Percentiles rank a stretch among this genome's conserved stretches.
These are phyloP conservation scores for Psephotus haematonotus DNA, from an alignment of 2,113 vertebrate species.

Conservation along the genomic window DNA sequence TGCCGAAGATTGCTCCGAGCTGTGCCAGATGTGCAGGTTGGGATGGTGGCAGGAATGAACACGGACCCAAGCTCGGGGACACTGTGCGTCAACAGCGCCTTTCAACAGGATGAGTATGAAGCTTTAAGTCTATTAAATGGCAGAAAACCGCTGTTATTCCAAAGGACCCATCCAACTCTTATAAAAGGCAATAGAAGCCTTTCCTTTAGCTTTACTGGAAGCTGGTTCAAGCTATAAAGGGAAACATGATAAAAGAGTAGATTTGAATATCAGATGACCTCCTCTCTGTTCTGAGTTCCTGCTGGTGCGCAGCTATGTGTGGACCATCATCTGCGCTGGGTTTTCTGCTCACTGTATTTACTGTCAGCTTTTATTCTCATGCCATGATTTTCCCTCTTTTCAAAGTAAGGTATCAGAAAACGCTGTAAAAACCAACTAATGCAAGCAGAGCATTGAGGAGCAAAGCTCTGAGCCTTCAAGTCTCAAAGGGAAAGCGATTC, in stretches of 20 bases:
- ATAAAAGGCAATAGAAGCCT: background rate
- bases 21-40: background rate
- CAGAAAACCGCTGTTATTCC: background rate
- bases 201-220: background rate
- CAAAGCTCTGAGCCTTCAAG: background rate
- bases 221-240: background rate
- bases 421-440: background rate
- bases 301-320: background rate
- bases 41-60: background rate
- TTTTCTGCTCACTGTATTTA: background rate
- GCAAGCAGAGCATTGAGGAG: background rate
- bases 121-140: background rate
- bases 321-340: fast-evolving
- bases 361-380: background rate
- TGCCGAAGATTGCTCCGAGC: fast-evolving
- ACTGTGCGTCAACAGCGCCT: fast-evolving
- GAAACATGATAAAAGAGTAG: background rate
- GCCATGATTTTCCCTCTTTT: background rate
- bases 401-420: background rate
- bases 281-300: background rate
- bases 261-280: background rate
- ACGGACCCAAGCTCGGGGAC: fast-evolving
- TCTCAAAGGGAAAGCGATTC: background rate
- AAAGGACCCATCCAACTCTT: background rate
- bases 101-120: background rate